phyloP scores from a whole-genome alignment of 2,797 vertebrate species.

The Psittacula echo region DNA sequence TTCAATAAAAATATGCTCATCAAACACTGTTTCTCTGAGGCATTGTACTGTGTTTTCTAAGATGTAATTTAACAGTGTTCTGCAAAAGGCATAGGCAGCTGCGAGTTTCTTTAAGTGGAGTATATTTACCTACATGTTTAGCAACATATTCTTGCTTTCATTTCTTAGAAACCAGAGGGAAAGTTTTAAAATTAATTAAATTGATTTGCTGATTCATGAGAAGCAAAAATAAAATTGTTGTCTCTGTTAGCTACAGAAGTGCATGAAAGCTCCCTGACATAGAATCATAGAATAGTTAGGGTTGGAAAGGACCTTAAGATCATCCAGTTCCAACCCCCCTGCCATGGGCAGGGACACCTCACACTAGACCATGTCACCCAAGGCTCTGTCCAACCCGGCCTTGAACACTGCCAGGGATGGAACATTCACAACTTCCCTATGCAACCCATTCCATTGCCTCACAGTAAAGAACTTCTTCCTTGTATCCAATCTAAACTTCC shows the following conservation, averaged over 20 bases:
- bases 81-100: slow-evolving; percentile 4
- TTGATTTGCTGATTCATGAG: slow-evolving; percentile 5
- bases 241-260: not conserved
- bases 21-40: not conserved
- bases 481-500: no score
- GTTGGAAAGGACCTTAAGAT: no score
- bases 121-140: not conserved
- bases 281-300: no score
- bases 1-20: not conserved
- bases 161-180: slow-evolving; percentile 6
- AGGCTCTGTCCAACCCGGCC: no score
- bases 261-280: not conserved
- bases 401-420: no score
- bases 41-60: not conserved
- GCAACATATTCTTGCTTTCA: not conserved
- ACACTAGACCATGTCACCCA: no score
- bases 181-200: slow-evolving; percentile 55
- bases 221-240: slow-evolving; percentile 18
- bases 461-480: no score
- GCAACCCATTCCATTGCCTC: no score
- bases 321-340: no score
- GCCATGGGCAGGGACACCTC: no score
- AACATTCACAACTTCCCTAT: no score
- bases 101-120: not conserved
- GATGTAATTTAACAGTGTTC: not conserved